Conservation (phyloP, 2,113 vertebrate genomes). For the Tamias sibiricus region DNA sequence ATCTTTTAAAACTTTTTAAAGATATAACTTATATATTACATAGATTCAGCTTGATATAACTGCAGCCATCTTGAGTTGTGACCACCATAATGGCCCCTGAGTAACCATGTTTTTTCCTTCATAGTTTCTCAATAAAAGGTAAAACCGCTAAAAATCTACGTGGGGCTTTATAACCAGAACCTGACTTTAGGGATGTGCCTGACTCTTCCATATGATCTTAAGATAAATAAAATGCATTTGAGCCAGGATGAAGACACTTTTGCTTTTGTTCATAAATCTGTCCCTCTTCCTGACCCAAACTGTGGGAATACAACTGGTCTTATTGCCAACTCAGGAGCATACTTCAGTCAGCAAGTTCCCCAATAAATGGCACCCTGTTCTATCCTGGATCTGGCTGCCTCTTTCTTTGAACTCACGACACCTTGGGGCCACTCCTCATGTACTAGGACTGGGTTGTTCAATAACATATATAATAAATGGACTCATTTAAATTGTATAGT, state of each 20-base stretch:
- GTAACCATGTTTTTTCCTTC: not conserved
- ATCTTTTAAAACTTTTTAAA: not conserved
- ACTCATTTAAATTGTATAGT: not conserved
- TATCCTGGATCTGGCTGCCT: not conserved
- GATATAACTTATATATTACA: not conserved
- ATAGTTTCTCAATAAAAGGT: not conserved
- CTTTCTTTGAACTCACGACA: not conserved
- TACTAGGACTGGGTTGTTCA: not conserved
- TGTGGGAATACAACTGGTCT: not conserved
- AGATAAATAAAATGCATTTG: not conserved
- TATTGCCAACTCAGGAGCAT: not conserved
- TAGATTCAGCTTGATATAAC: not conserved
- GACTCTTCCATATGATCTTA: not conserved
- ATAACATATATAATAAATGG: not conserved
- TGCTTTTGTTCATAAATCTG: not conserved
- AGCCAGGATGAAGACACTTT: too few relatives aligned
- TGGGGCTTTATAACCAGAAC: not conserved
- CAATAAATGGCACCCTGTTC: too few relatives aligned
- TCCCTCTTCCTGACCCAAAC: not conserved
- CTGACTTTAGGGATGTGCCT: not conserved
- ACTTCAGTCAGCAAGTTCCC: too few relatives aligned
- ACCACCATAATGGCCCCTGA: not conserved
- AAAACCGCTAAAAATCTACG: not conserved
- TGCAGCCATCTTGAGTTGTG: not conserved
- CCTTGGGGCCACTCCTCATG: not conserved